Evolutionary conservation across 2,888 invertebrate genomes (phyloP).

Genomic region (Artemia sinica): DNA sequence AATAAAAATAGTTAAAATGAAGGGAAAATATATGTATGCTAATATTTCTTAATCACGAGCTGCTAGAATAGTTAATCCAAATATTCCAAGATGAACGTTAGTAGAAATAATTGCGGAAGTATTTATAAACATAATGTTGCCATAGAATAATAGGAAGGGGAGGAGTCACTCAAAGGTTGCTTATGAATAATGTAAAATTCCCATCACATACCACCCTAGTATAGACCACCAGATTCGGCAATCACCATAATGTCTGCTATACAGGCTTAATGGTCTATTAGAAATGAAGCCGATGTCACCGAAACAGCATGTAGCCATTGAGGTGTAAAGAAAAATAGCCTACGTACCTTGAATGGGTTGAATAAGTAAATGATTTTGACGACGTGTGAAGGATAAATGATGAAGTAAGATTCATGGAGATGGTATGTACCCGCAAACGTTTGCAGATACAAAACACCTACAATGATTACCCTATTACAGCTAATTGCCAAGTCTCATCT

Average conservation of each 20-base stretch:
- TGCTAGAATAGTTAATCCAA: too few relatives aligned
- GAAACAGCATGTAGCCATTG: constrained; percentile 13
- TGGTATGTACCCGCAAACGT: too few relatives aligned
- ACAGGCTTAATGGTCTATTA: constrained; percentile 13
- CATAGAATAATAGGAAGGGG: constrained; percentile 2
- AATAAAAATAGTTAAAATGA: too few relatives aligned
- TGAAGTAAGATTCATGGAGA: not conserved
- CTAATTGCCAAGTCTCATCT: too few relatives aligned
- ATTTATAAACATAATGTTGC: not conserved
- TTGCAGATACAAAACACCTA: too few relatives aligned
- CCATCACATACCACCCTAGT: constrained; percentile 7
- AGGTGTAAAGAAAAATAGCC: constrained; percentile 14
- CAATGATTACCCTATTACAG: too few relatives aligned
- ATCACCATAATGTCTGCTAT: constrained; percentile 1
- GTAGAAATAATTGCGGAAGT: too few relatives aligned
- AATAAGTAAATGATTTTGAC: constrained; percentile 14
- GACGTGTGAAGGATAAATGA: constrained; percentile 13
- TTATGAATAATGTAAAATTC: constrained; percentile 13
- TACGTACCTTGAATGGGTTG: constrained; percentile 13
- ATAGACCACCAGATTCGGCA: not conserved
- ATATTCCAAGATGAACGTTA: too few relatives aligned
- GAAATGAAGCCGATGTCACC: constrained; percentile 8
- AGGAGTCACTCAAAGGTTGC: not conserved
- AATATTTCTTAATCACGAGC: too few relatives aligned
- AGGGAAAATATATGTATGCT: too few relatives aligned